Percentiles rank a stretch among this genome's conserved stretches.
These are phyloP conservation scores for Sylvietta virens DNA, from an alignment of 2,113 vertebrate genomes.

Conservation along the genomic window DNA sequence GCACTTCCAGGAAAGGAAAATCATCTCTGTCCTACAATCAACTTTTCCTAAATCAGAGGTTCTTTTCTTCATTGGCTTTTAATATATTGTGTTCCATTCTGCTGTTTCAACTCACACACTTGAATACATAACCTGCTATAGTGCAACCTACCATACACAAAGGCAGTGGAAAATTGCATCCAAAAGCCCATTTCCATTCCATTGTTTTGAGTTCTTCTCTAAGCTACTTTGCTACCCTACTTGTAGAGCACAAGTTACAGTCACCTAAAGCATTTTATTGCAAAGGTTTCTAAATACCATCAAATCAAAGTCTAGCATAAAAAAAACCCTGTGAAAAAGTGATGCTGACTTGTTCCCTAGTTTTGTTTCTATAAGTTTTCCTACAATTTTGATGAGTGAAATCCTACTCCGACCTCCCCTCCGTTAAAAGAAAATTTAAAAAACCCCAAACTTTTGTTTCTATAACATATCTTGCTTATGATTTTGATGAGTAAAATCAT, in stretches of 20 bases:
- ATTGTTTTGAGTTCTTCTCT: not conserved
- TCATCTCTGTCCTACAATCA: not conserved
- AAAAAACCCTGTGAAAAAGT: not conserved
- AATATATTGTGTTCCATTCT: not conserved
- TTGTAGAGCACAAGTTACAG: not conserved
- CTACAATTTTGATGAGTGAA: not conserved
- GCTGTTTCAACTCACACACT: not conserved
- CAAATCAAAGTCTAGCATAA: not conserved
- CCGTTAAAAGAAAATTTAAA: not conserved
- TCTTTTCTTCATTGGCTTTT: not conserved
- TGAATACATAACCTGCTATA: not conserved
- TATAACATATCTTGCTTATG: not conserved
- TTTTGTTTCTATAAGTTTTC: not conserved
- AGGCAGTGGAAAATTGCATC: not conserved
- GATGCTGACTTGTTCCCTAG: not conserved
- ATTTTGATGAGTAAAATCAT: not conserved
- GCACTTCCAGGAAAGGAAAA: not conserved
- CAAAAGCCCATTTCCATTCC: not conserved
- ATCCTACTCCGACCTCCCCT: not conserved
- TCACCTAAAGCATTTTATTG: not conserved
- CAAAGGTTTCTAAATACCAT: not conserved
- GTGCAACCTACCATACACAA: not conserved
- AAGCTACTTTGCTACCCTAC: not conserved
- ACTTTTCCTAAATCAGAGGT: not conserved
- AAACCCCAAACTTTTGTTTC: not conserved